Base-by-base conservation (phyloP, 2,113 vertebrate species). In the Cyanoliseus patagonus region DNA sequence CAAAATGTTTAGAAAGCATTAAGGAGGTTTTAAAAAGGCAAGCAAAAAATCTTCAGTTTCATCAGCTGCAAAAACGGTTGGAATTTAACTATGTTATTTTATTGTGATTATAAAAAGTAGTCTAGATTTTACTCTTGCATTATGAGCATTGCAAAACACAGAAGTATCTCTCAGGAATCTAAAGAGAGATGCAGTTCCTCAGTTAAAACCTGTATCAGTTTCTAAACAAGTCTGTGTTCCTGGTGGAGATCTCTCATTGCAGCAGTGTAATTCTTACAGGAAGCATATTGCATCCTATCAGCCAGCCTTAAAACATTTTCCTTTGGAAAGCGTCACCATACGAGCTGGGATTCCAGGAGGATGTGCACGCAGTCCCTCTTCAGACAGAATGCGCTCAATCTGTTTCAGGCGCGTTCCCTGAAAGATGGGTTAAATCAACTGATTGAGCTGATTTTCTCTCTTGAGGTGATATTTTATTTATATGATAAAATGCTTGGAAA, bases 391-490 rank as follows among this genome's bases (percentile, higher is more conserved):
- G 84, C 19, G 30, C 81, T 98, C 88, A 95, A 92, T 97, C 96
- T 97, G 88, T 98, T 98, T 96, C 94, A 97, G 96, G 86, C 84
- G 83, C 96, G 95, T 97, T 97, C 95, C 96, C 92, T 20, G 87
- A 97, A 98, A 97, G 96, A 98, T 97, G 95, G 80, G 94, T 97
- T 98, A 96, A 97, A 98, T 97, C 95, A 97, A 97, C 97, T 94
- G 93, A 97, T 97, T 97, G 97, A 97, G 90, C 94, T 97, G 96
- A 97, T 98, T 97, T 97, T 94, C 94, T 96, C 97, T 97, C 97
- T 90, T 94, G 92, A 97, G 97, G 97, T 98, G 97, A 97, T 98
- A 97, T 98, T 98, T 98, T 98, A 98, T 98, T 98, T 98, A 98
- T 98, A 98, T 97, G 97, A 97, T 98, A 98, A 98, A 98, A 98